Evolutionary conservation across 2,888 invertebrate species (phyloP), one percentile per base, ranked within the genome.

Genomic region (Drepanosiphum platanoidis): DNA sequence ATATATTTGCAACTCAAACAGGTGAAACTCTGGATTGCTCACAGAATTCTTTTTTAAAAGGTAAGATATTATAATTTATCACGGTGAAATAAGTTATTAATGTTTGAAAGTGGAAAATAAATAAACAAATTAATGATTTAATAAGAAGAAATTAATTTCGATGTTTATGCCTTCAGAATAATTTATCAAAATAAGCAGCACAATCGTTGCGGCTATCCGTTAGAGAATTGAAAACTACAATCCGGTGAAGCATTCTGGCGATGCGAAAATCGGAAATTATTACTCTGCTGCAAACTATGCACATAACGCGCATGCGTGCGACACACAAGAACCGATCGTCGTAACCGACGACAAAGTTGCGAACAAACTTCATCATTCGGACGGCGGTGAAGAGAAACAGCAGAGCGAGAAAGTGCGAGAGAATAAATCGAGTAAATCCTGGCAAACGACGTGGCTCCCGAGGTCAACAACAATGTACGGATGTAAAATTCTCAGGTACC

Each of bases 1-100:
- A 81, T 81, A 72, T 61, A 81, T 81, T 81, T 72, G 71, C 61
- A 81, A 81, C 15, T 72, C 39, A 61, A 58, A 61, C 71, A 81
- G 81, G 81, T 81, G 15, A 61, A 70, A 81, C 58, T n/a, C 71
- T 36, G 27, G 22, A 81, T 72, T 8, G 13, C 58, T 61, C 36
- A n/a, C 18, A 13, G 30, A 70, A 32, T 61, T 61, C 7, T 72
- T 81, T 81, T 71, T 34, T 46, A 52, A 42, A 68, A 78, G 27
- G 18, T 78, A 15, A 39, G 39, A 42, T 78, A 66, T 78, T 66
- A 32, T 66, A 66, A 78, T 42, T 61, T 64, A 77, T 64, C 15
- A n/a, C 11, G 5, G 27, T 22, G 8, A 58, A 75, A 34, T 75
- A 58, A 74, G 46, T 74, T 61, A 34, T 36, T 36, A 58, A n/a